A percentile compares a stretch with the other conserved stretches of the same genome.
Conservation (phyloP, 2,888 invertebrate genomes). For the Meteorus colon region DNA sequence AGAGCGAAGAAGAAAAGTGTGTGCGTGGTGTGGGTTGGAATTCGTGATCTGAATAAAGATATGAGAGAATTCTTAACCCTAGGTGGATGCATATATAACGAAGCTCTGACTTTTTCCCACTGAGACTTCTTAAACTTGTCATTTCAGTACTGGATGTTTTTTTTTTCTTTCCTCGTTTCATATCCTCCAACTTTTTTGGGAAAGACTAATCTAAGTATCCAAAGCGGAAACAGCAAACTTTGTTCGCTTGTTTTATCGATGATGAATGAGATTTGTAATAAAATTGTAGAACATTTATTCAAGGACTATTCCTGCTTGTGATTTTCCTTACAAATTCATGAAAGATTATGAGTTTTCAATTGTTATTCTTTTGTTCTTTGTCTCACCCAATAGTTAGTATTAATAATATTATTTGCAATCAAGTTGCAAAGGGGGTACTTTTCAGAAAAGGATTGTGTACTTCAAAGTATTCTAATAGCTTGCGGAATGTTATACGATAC, state of each 20-base stretch:
- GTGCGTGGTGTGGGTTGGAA: neutral
- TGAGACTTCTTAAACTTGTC: neutral
- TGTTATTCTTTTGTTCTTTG: too few relatives aligned
- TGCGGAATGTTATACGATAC: neutral
- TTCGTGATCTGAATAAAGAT: slow-evolving; percentile 30
- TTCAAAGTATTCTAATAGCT: neutral
- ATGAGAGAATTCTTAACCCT: slow-evolving; percentile 21
- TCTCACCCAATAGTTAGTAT: too few relatives aligned
- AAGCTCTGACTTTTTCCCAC: slow-evolving; percentile 22
- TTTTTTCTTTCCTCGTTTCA: neutral
- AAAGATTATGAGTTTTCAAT: too few relatives aligned
- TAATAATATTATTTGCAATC: too few relatives aligned
- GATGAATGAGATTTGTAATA: neutral
- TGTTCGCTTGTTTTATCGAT: neutral
- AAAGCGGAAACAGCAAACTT: neutral
- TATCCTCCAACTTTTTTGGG: neutral
- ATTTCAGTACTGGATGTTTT: neutral
- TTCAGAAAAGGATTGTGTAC: too few relatives aligned
- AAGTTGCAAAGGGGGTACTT: too few relatives aligned
- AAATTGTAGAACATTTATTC: neutral
- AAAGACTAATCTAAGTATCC: neutral
- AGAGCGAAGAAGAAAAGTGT: neutral
- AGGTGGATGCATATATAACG: slow-evolving; percentile 2
- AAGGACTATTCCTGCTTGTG: too few relatives aligned
- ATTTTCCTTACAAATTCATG: too few relatives aligned